Base-by-base conservation (phyloP, 2,797 vertebrate genomes). In the Protonibea diacanthus region DNA sequence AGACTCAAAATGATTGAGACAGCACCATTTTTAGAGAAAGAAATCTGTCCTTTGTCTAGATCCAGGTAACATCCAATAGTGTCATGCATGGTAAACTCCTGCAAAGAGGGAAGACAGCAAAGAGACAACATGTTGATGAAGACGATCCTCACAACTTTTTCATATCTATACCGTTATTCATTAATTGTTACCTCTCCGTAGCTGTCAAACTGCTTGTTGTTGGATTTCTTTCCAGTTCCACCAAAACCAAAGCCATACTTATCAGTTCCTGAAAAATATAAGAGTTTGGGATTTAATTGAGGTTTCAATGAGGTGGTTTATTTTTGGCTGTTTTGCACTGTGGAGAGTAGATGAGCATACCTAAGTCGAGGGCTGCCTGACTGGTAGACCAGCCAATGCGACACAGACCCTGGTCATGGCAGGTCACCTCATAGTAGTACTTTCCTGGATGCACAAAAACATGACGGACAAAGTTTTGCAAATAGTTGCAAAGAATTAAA, bases 61-160 rank as follows among this genome's bases (percentile, higher is more conserved):
- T 99, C 98, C 74, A 99, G 67, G 61, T 96, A 98, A 88, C 98
- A 99, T 3, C 98, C 98, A 48, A 99, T 96, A 0, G 95, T 97
- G 88, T 99, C 98, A 7, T 99, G 98, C 98, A 99, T 99, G 38
- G 98, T 99, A 80, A 98, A 99, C 87, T 99, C 98, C 98, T 99
- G 0, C 55, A 82, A 45, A 83, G 78, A 75, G 71, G 5, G 0
- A n/a, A 49, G 13, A 66, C 1, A 48, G 47, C 10, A 62, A 17
- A 66, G 10, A 57, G 3, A 48, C 25, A 9, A 57, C 4, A 53
- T 1, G 9, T 18, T 33, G 33, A 33, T 49, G 1, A 48, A 76
- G 82, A 61, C 5, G 0, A 49, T 40, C 9, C 15, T 38, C 15
- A 49, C 8, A 44, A 8, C 13, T 44, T 1, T 62, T 71, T 23